Evolutionary conservation across 1,140 invertebrate species (phyloP), one percentile per base, ranked within the genome.

Genomic region (Euwallacea fornicatus): DNA sequence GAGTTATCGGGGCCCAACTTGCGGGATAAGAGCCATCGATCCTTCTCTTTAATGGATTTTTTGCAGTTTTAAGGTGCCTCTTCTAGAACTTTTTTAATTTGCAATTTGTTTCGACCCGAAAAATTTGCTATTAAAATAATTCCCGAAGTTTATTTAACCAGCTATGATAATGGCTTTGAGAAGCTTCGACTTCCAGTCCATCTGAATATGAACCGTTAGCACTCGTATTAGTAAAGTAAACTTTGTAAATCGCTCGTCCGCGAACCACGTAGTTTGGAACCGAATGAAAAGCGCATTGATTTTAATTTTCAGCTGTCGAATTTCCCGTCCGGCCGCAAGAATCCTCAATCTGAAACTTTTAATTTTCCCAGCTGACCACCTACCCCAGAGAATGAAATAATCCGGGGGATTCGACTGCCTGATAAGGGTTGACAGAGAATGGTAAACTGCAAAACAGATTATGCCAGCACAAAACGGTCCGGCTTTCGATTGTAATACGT

Each of bases 381-480:
- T 13, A 43, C 58, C 47, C 59, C 67, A 13, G 9, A 13, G n/a
- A 21, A 61, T 55, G 47, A 43, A 69, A 63, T 69, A 69, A 69
- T 69, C 58, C 67, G 10, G 15, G 67, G 66, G 46, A 33, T 33
- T 68, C 15, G 15, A 53, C 10, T 42, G n/a, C 13, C n/a, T 61
- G 67, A 69, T 62, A 21, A 69, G 67, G 67, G 67, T 62, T 69
- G 67, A 69, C 67, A 69, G 67, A 54, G 42, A 62, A 62, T 69
- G 42, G 46, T 53, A 62, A 62, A 62, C 56, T 68, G 56, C 56
- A 47, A 60, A 68, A 68, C 66, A 60, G 66, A 60, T 58, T 58
- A 33, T 33, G 21, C 21, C 21, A 33, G 21, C 21, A 33, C 21
- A 33, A 33, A 33, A 33, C 21, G 21, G 21, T 33, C 21, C 21